Conservation (phyloP, 2,797 vertebrate species). For the Geotrypetes seraphini region DNA sequence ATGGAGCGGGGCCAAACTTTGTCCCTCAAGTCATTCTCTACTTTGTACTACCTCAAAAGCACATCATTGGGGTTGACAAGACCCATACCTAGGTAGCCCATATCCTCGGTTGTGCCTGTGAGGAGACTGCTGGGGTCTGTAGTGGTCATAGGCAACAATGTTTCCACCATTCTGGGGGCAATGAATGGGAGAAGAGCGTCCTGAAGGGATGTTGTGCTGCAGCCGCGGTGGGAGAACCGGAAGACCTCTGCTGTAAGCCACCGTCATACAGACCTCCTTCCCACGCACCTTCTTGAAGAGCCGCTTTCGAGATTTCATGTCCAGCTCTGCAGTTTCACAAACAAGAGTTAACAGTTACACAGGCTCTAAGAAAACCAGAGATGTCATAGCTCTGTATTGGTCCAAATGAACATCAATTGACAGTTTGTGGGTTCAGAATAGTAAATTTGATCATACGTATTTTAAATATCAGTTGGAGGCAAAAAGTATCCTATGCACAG, state of each 20-base stretch:
- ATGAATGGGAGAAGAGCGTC: constrained; percentile 40
- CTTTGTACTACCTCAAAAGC: too few relatives aligned
- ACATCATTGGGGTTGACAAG: not conserved
- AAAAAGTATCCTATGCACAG: too few relatives aligned
- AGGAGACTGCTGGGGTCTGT: constrained; percentile 48
- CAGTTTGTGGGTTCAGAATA: too few relatives aligned
- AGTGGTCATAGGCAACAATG: constrained; percentile 59
- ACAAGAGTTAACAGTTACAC: too few relatives aligned
- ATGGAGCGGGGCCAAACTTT: too few relatives aligned
- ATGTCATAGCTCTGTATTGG: too few relatives aligned
- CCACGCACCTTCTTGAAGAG: constrained; percentile 78
- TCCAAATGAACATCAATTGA: too few relatives aligned
- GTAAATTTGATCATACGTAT: too few relatives aligned
- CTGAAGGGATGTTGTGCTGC: constrained; percentile 43
- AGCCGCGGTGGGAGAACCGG: constrained; percentile 61
- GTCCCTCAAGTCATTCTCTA: too few relatives aligned
- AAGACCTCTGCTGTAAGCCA: constrained; percentile 57
- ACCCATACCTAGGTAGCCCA: constrained; percentile 63
- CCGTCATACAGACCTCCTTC: constrained; percentile 64
- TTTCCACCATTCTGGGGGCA: constrained; percentile 32
- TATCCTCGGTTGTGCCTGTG: constrained; percentile 56
- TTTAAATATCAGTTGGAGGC: too few relatives aligned
- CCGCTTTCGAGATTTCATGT: constrained; percentile 68
- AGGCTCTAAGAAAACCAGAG: too few relatives aligned
- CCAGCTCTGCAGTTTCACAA: constrained; percentile 55